Conservation (phyloP, 2,797 vertebrate species). For the Sebastes reedi region DNA sequence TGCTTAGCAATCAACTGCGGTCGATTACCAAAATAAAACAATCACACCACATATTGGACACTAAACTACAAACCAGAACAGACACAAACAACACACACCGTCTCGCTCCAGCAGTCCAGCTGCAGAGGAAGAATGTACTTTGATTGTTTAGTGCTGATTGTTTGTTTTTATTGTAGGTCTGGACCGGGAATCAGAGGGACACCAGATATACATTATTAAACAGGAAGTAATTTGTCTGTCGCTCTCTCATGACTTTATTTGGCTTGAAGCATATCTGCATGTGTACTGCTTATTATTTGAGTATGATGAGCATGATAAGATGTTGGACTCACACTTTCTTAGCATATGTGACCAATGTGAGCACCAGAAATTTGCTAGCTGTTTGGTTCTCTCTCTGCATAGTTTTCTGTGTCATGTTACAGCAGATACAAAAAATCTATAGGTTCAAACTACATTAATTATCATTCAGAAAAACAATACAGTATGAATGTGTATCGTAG, state of each 20-base stretch:
- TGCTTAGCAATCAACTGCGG: background rate
- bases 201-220: background rate
- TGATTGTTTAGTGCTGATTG: background rate
- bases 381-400: background rate
- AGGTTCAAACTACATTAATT: too few relatives aligned
- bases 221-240: background rate
- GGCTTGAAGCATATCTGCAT: background rate
- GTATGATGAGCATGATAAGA: background rate
- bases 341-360: too few relatives aligned
- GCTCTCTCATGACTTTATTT: background rate
- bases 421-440: background rate
- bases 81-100: background rate
- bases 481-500: accelerated
- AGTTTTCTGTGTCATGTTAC: background rate
- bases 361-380: accelerated
- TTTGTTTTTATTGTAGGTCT: constrained; percentile 11
- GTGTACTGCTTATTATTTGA: background rate
- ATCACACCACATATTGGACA: background rate
- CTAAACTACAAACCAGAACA: too few relatives aligned
- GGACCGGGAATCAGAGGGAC: background rate
- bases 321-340: background rate
- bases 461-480: too few relatives aligned
- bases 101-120: background rate
- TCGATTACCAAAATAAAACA: background rate
- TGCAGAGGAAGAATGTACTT: background rate